Conservation (phyloP, 2,113 vertebrate genomes). For the Pipa parva region DNA sequence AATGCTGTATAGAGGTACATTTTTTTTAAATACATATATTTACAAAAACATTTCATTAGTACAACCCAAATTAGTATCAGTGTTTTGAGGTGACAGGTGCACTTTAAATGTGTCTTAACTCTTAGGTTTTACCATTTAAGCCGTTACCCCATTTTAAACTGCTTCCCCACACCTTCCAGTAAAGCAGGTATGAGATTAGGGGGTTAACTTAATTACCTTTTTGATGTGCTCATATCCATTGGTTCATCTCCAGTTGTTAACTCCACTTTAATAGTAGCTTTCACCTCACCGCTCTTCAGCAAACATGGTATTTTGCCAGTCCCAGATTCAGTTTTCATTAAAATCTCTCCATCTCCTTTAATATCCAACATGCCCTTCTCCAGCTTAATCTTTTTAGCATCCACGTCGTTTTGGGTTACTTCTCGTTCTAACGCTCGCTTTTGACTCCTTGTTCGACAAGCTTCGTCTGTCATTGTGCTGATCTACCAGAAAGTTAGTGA, state of each 20-base stretch:
- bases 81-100: too few species aligned
- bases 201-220: slow-evolving; percentile 68
- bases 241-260: slow-evolving; percentile 80
- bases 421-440: slow-evolving; percentile 88
- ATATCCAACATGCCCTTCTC: slow-evolving; percentile 67
- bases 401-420: slow-evolving; percentile 62
- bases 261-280: slow-evolving; percentile 79
- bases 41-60: too few species aligned
- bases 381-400: slow-evolving; percentile 80
- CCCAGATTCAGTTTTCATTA: slow-evolving; percentile 62
- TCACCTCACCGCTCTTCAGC: slow-evolving; percentile 71
- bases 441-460: slow-evolving; percentile 90
- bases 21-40: too few species aligned
- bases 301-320: slow-evolving; percentile 65
- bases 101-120: too few species aligned
- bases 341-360: slow-evolving; percentile 51
- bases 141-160: not conserved
- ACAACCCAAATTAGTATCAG: too few species aligned
- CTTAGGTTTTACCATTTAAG: too few species aligned
- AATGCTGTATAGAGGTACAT: too few species aligned
- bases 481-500: slow-evolving; percentile 32
- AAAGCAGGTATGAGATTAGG: not conserved
- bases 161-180: not conserved
- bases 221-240: slow-evolving; percentile 93
- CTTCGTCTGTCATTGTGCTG: slow-evolving; percentile 87